Conservation (phyloP, 2,113 vertebrate genomes). For the Hemicordylus capensis region DNA sequence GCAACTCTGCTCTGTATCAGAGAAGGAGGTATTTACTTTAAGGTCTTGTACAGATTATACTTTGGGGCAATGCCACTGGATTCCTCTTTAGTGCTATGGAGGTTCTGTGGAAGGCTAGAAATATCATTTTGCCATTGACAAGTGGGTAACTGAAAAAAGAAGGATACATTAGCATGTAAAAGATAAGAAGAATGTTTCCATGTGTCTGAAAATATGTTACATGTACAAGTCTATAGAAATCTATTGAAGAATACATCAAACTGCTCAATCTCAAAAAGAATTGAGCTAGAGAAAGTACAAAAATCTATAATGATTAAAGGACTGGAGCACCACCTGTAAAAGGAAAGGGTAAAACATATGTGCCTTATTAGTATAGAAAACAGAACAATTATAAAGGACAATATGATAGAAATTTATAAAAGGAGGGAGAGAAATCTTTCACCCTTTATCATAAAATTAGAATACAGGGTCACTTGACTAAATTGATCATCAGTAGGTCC, state of each 20-base stretch:
- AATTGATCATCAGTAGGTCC: not conserved
- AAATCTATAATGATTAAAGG: not conserved
- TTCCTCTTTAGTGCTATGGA: constrained; percentile 41
- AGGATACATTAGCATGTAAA: not conserved
- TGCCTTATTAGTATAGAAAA: not conserved
- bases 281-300: not conserved
- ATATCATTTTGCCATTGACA: not conserved
- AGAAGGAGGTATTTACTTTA: not conserved
- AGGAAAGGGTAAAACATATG: not conserved
- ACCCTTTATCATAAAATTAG: not conserved
- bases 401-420: not conserved
- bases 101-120: constrained; percentile 28
- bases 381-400: too few relatives aligned
- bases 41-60: not conserved
- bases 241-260: not conserved
- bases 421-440: not conserved
- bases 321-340: not conserved
- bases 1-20: too few relatives aligned
- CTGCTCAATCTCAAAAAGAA: not conserved
- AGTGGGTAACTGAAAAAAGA: too few relatives aligned
- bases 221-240: not conserved
- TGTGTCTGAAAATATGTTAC: not conserved
- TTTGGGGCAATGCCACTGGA: not conserved
- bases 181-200: not conserved
- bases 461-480: not conserved